Evolutionary conservation across 2,797 vertebrate genomes (phyloP).

Genomic region (Smutsia gigantea): DNA sequence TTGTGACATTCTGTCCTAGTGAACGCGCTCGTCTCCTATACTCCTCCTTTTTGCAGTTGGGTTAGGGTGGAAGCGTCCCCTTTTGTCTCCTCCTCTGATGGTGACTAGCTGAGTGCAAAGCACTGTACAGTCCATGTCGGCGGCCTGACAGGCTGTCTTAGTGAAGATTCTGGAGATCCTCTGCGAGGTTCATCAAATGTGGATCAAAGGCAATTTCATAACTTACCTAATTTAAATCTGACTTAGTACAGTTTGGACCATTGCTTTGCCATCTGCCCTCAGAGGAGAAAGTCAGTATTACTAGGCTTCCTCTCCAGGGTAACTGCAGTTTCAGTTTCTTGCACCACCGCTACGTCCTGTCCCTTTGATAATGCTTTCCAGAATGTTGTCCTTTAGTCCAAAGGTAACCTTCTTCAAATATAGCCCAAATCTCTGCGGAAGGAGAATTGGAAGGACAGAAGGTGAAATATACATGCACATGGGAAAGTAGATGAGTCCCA

Average conservation of each 20-base stretch:
- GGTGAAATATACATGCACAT: accelerated
- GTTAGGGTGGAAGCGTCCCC: background rate
- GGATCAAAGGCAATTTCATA: background rate
- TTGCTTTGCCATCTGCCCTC: background rate
- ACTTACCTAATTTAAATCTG: background rate
- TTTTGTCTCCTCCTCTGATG: background rate
- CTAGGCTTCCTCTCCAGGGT: background rate
- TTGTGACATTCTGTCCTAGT: background rate
- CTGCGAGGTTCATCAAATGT: background rate
- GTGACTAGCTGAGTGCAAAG: background rate
- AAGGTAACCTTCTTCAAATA: background rate
- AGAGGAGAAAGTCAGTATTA: background rate
- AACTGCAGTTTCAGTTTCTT: background rate
- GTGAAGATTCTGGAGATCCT: background rate
- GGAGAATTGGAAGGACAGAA: background rate
- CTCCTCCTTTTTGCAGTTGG: background rate
- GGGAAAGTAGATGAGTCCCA: background rate
- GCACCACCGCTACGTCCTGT: too few species aligned
- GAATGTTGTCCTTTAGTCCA: background rate
- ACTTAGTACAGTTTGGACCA: background rate
- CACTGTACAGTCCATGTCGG: background rate
- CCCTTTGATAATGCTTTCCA: background rate
- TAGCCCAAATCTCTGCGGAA: background rate
- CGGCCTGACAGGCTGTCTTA: background rate
- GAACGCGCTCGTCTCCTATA: background rate